Evolutionary conservation across 1,140 invertebrate species (phyloP), one percentile per base, ranked within the genome.

Genomic region (Drosophila bifasciata): DNA sequence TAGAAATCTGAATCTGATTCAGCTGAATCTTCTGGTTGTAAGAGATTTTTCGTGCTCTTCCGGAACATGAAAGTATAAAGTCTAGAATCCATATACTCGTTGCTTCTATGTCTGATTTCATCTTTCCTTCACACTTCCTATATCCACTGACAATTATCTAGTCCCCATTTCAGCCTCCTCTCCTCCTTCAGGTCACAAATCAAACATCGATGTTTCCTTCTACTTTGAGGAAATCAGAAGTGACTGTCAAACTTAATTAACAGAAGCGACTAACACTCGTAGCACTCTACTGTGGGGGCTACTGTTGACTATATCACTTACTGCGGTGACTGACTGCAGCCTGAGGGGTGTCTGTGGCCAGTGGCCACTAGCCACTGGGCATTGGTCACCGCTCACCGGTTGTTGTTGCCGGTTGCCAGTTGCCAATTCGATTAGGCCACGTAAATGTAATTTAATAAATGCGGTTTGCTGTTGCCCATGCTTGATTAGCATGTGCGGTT

Each of bases 401-500:
- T 46, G 81, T 40, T 60, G 45, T 5, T 51, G 23, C 62, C 39
- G 39, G 25, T 16, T 44, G 58, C 46, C 51, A 56, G 62, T 51
- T 49, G 80, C 43, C 63, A 76, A 50, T 86, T 81, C 69, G 74
- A 86, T 85, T 85, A 86, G 77, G 49, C 64, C 49, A 19, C 44
- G 77, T 53, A 68, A 86, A 79, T 88, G 83, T 88, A 88, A 89
- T 88, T 89, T 88, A 88, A 88, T 88, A 88, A 88, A 76, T 88
- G 84, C 63, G 79, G 79, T 88, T 88, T 88, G 84, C 63, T 75
- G 79, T 88, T 88, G 61, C 51, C 66, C 61, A 63, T 66, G 74
- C n/a, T 86, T 88, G 84, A 89, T 89, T 88, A 88, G 57, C 78
- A 83, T 88, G 79, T 88, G 83, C 84, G 83, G 83, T 88, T 88